A percentile compares a stretch with the other conserved stretches of the same genome.
Evolutionary conservation across 1,140 invertebrate species (phyloP).

Genomic region (Uloborus diversus): DNA sequence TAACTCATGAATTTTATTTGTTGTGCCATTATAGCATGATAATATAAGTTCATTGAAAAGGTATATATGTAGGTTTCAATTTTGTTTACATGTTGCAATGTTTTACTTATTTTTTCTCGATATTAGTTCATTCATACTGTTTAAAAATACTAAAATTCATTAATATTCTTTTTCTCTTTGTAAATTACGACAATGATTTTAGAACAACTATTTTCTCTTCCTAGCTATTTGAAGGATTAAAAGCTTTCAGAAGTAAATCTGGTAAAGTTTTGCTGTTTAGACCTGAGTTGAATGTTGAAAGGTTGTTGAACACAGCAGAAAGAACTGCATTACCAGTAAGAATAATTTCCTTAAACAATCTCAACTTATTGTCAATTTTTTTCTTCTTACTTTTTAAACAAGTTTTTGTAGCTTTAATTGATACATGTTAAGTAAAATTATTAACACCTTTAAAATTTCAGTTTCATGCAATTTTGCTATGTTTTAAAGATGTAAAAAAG

Average conservation of each 20-base stretch:
- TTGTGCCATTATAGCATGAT: too few species aligned
- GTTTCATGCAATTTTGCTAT: neutral
- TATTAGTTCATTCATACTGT: too few species aligned
- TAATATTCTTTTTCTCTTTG: too few species aligned
- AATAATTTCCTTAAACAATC: neutral
- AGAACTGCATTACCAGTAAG: slow-evolving; percentile 83
- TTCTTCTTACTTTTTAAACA: slow-evolving; percentile 7
- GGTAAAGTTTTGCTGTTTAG: slow-evolving; percentile 93
- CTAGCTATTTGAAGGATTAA: slow-evolving; percentile 94
- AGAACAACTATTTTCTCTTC: slow-evolving; percentile 5
- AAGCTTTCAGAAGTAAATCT: slow-evolving; percentile 94
- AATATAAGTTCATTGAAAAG: too few species aligned
- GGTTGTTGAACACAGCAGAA: slow-evolving; percentile 87
- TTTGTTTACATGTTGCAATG: too few species aligned
- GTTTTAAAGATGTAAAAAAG: neutral
- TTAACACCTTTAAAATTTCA: neutral
- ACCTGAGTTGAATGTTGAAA: slow-evolving; percentile 92
- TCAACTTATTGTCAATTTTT: slow-evolving; percentile 18
- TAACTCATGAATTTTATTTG: too few species aligned
- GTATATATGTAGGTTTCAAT: too few species aligned
- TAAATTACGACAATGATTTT: too few species aligned
- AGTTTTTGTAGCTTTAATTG: neutral
- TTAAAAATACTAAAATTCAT: too few species aligned
- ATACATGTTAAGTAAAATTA: neutral
- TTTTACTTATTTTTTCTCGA: too few species aligned